Conservation (phyloP, 2,113 vertebrate genomes). For the Epinephelus lanceolatus region DNA sequence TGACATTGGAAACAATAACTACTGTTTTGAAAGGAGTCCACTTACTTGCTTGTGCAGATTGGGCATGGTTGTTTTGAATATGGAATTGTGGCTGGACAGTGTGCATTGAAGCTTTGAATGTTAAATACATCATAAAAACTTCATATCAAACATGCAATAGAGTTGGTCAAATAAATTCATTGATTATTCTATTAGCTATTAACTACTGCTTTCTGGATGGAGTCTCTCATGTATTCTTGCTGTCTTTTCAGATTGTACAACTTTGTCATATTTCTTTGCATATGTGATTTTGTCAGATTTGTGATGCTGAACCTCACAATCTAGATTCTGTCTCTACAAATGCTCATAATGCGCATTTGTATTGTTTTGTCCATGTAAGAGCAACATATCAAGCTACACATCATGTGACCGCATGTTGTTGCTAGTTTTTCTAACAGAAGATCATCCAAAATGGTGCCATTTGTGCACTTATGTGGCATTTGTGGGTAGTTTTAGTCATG, state of each 20-base stretch:
- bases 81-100: neutral
- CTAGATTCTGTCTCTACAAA: too few relatives aligned
- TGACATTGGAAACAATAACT: neutral
- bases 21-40: neutral
- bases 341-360: neutral
- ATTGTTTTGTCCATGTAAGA: neutral
- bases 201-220: neutral
- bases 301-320: neutral
- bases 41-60: neutral
- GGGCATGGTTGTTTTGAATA: neutral
- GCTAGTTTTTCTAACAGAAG: neutral
- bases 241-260: neutral
- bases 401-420: neutral
- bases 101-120: neutral
- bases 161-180: neutral
- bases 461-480: neutral
- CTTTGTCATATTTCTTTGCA: neutral
- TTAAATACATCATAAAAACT: neutral
- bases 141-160: rapidly evolving
- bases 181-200: neutral
- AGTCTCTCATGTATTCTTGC: neutral
- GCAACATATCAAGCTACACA: neutral
- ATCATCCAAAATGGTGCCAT: neutral
- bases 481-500: neutral
- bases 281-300: neutral